Evolutionary conservation across 2,888 invertebrate species (phyloP).

Genomic region (Cenopis cana): DNA sequence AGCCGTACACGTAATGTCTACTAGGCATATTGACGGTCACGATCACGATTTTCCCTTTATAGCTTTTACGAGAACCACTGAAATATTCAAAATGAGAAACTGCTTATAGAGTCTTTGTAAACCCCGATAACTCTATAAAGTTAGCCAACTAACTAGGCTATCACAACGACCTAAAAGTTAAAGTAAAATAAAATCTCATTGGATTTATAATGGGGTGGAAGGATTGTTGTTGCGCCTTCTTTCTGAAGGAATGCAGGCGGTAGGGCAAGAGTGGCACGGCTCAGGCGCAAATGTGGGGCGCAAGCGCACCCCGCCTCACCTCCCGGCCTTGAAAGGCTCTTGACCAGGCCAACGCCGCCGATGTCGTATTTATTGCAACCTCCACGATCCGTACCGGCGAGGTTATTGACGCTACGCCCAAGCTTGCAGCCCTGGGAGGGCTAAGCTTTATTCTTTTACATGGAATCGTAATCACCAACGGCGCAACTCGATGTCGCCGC

Average conservation of each 20-base stretch:
- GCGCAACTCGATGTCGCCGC: constrained; percentile 50
- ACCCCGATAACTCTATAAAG: neutral
- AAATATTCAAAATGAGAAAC: constrained; percentile 13
- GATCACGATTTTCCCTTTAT: constrained; percentile 71
- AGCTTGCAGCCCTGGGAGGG: constrained; percentile 53
- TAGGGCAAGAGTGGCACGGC: constrained; percentile 68
- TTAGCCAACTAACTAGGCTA: no score
- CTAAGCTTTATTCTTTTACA: constrained; percentile 63
- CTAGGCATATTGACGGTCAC: constrained; percentile 68
- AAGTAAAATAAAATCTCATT: constrained; percentile 28
- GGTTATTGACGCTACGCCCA: constrained; percentile 79
- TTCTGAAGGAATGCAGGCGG: constrained; percentile 72
- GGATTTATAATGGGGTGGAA: constrained; percentile 6
- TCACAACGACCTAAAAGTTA: constrained; percentile 28
- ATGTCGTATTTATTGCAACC: constrained; percentile 84
- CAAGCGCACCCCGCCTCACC: constrained; percentile 79
- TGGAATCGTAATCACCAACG: constrained; percentile 66
- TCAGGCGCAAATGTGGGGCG: constrained; percentile 78
- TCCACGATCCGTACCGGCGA: constrained; percentile 82
- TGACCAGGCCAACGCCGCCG: constrained; percentile 82
- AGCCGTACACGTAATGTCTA: constrained; percentile 69
- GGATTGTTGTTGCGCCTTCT: constrained; percentile 53
- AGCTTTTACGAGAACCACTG: constrained; percentile 49
- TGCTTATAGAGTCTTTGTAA: neutral
- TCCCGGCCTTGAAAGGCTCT: constrained; percentile 85